Evolutionary conservation across 2,113 vertebrate species (phyloP).

Genomic region (Hystrix cristata): DNA sequence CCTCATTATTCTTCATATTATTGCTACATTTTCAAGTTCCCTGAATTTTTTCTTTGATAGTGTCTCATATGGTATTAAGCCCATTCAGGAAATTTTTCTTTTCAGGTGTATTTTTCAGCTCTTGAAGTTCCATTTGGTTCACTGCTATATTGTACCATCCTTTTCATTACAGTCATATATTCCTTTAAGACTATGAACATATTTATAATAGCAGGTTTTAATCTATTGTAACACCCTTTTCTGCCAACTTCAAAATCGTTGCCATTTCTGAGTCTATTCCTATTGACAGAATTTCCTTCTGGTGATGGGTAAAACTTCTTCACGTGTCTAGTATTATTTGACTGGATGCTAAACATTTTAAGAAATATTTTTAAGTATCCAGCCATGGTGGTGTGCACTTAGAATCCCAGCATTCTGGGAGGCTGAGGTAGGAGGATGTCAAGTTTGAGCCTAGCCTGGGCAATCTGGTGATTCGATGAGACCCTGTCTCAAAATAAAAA

Average conservation of each 20-base stretch:
- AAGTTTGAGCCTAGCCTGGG: not conserved
- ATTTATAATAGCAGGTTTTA: constrained; percentile 7
- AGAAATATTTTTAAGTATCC: not conserved
- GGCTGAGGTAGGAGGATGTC: not conserved
- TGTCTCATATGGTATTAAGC: not conserved
- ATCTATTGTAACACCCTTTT: not conserved
- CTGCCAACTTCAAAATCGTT: not conserved
- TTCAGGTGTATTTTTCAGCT: constrained; percentile 4
- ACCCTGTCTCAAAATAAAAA: not conserved
- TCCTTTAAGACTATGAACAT: not conserved
- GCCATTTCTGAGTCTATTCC: constrained; percentile 40
- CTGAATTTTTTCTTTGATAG: not conserved
- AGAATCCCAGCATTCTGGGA: not conserved
- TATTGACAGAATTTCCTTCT: not conserved
- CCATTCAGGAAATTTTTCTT: not conserved
- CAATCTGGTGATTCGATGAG: not conserved
- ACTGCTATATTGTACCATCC: not conserved
- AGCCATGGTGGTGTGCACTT: not conserved
- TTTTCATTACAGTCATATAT: not conserved
- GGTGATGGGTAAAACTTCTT: not conserved
- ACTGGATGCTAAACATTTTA: not conserved
- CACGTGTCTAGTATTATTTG: not conserved
- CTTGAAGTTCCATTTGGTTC: not conserved
- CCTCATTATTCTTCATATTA: constrained; percentile 24
- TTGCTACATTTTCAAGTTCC: not conserved